Evolutionary conservation across 2,113 vertebrate genomes (phyloP), one percentile per base, ranked within the genome.

Genomic region (Mus spicilegus): DNA sequence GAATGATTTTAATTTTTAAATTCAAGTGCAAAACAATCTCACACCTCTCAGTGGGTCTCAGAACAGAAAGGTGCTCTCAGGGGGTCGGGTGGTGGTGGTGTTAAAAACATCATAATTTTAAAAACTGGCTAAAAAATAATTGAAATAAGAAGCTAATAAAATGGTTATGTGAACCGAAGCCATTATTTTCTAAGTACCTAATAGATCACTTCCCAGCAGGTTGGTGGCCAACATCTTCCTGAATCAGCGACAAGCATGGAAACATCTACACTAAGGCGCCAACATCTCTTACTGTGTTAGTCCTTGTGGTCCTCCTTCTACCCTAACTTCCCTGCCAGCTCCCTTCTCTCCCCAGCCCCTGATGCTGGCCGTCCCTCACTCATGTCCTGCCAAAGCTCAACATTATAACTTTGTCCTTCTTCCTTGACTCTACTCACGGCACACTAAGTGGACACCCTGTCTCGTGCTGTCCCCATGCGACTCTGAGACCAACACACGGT

Each of bases 121-220:
- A 93, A 93, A 93, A 63, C 22, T 16, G 28, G n/a, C 63, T 90
- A 28, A 95, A 86, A 95, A 89, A 70, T 56, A 96, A 89, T n/a
- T 86, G 51, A 95, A 96, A 94, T 56, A 17, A 77, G 61, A 49
- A 77, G 84, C 76, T 73, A 89, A 89, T 33, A 51, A 95, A 89
- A 92, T 70, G 77, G 17, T 96, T 89, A 49, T 58, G 54, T 28
- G 49, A 75, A 20, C 7, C 39, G 94, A 84, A 84, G 65, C 30
- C 58, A 36, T 85, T 91, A 86, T 86, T 82, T 86, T 73, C 87
- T 96, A 58, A 81, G 46, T 69, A 78, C n/a, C 65, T 19, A 80
- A 67, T 8, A 94, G 51, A 42, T 78, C 4, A 49, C 49, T 78
- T 82, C 30, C 14, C 30, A 65, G 87, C 12, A 42, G 91, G 26